Base-by-base conservation (phyloP, 1,140 invertebrate genomes). In the Telenomus remus region DNA sequence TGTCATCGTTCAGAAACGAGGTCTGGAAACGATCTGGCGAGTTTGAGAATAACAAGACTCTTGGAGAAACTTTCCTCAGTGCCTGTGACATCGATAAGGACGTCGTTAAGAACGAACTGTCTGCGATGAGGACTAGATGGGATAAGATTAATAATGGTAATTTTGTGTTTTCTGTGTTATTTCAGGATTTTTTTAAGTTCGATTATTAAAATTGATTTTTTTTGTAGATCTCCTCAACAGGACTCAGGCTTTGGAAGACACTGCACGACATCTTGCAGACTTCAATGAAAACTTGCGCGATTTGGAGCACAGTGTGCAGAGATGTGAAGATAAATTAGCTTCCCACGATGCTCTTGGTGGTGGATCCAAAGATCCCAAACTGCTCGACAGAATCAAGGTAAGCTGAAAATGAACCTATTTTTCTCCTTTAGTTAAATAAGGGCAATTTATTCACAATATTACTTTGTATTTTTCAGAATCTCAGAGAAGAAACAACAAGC, bases 11-110 rank as follows among this genome's bases (percentile, higher is more conserved):
- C 87, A 92, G 96, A 76, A 97, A 96, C 83, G 97, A 98, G 79
- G 92, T 98, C 0, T 95, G 95, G 92, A 95, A 96, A 81, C 94
- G 94, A 72, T 95, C 95, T 48, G 96, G 95, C 8, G 97, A 98
- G 86, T 97, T 94, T 82, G 96, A 98, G 78, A 95, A 95, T 82
- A 94, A 94, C 65, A 93, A 92, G 82, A 94, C 92, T 0, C 88
- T 94, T 1, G 96, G 96, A 9, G 95, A 98, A 76, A 94, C 94
- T 0, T 95, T 98, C 87, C 87, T 95, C 14, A 91, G 91, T 1
- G 91, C 94, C 53, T 97, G 96, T 72, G 96, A 98, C 81, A 92
- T 95, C 54, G 96, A 98, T 81, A 95, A 97, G 81, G 95, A 97
- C 46, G 91, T 94, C 9, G 94, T 98, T 0, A 93, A 95, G 80